phyloP scores from a whole-genome alignment of 1,140 invertebrate species.

The Zaprionus ornatus region DNA sequence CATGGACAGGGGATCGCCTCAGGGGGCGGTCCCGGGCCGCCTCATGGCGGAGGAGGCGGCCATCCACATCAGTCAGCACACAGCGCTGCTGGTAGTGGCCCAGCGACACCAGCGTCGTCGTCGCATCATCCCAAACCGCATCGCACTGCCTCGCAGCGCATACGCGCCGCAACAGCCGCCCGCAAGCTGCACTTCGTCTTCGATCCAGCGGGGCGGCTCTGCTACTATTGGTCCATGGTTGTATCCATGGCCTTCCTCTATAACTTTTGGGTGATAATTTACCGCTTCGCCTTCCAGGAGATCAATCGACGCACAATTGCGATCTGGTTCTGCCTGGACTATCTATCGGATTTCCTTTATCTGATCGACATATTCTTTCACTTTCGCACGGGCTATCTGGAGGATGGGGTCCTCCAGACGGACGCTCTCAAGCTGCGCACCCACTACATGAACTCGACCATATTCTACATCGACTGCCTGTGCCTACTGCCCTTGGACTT shows the following conservation, averaged over 20 bases:
- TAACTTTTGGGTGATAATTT: conserved; percentile 99
- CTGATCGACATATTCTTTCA: conserved; percentile 98
- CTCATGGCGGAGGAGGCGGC: conserved; percentile 49
- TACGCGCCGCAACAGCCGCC: conserved; percentile 74
- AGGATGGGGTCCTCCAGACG: conserved; percentile 98
- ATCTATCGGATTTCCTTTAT: conserved; percentile 98
- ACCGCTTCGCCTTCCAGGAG: conserved; percentile 98
- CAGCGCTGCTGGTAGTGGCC: conserved; percentile 26
- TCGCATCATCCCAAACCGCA: conserved; percentile 73
- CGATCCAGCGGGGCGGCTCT: conserved; percentile 94
- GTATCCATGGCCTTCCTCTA: conserved; percentile 99
- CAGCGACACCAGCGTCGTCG: conserved; percentile 17
- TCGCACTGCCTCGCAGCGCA: conserved; percentile 80
- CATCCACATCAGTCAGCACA: conserved; percentile 63
- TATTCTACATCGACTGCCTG: conserved; percentile 99
- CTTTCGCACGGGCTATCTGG: conserved; percentile 97
- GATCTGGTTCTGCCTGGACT: conserved; percentile 98
- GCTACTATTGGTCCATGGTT: conserved; percentile 98
- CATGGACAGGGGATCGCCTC: conserved; percentile 48
- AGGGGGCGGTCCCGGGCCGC: conserved; percentile 57
- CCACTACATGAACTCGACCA: conserved; percentile 99
- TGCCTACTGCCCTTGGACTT: conserved; percentile 98
- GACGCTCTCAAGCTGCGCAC: conserved; percentile 96
- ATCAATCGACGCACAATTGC: conserved; percentile 94
- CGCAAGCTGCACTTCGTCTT: conserved; percentile 95